Conservation (phyloP, 2,113 vertebrate species). For the Hemichromis elongatus region DNA sequence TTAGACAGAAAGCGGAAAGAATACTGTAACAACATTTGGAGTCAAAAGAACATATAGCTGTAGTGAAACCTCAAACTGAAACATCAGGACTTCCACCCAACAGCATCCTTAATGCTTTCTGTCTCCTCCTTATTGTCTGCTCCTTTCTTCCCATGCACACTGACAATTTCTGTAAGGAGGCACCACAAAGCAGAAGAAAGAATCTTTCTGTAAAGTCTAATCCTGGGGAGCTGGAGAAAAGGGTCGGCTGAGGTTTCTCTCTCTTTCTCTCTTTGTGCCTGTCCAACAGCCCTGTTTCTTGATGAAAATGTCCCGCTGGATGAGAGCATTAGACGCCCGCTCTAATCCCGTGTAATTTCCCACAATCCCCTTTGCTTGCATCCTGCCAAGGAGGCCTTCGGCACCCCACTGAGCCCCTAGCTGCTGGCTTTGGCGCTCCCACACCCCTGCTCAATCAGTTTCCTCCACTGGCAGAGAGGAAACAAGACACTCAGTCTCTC, state of each 20-base stretch:
- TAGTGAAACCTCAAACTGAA: conserved; percentile 1
- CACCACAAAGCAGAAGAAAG: conserved; percentile 53
- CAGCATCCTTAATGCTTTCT: conserved; percentile 12
- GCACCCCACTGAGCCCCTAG: conserved; percentile 61
- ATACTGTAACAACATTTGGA: neutral
- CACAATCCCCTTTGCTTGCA: conserved; percentile 72
- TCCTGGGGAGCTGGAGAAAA: conserved; percentile 48
- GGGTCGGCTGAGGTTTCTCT: conserved; percentile 36
- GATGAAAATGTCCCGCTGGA: conserved; percentile 71
- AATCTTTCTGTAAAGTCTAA: conserved; percentile 42
- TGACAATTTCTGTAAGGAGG: conserved; percentile 19
- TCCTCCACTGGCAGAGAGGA: conserved; percentile 44
- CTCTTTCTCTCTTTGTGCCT: conserved; percentile 46
- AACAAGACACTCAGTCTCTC: conserved; percentile 39
- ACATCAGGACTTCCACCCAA: conserved; percentile 22
- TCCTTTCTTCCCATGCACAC: neutral
- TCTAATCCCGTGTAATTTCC: conserved; percentile 77
- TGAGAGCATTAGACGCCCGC: conserved; percentile 65
- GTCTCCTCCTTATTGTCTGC: conserved; percentile 7
- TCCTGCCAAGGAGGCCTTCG: conserved; percentile 72
- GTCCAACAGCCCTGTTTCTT: conserved; percentile 56
- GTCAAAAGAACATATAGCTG: neutral
- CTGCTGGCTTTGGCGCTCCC: conserved; percentile 64
- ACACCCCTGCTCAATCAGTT: conserved; percentile 62
- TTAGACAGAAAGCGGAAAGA: neutral